Base-by-base conservation (phyloP, 2,797 vertebrate species). In the Microctenopoma lineatum region DNA sequence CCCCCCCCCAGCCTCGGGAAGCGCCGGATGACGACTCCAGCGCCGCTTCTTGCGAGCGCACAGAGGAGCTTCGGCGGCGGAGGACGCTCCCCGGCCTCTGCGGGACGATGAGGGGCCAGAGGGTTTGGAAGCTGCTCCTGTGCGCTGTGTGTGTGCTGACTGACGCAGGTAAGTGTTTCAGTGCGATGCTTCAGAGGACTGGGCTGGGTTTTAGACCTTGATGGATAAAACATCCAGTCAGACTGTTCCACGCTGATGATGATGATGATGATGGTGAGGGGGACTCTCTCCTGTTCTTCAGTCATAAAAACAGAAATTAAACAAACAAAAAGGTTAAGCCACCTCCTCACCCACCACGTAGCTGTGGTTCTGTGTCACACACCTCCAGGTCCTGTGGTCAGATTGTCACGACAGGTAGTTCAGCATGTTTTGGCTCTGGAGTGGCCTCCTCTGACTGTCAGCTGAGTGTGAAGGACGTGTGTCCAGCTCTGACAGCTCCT, bases 91-190 rank as follows among this genome's bases (percentile, higher is more conserved):
- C 62, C 7, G 63, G 51, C 6, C 50, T 34, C 47, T 25, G 71
- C 61, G 8, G 51, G 60, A 88, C 58, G 16, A 88, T 91, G 90
- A 73, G 36, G 54, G 65, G 41, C 4, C 54, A 58, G 61, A n/a
- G 57, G 10, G 50, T 76, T 44, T 18, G 41, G 12, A 71, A 74
- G 32, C 81, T 86, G 71, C 66, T 89, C 0, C 59, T 52, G 15
- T 76, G 73, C 67, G 10, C 72, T 2, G 51, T 59, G 66, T 46
- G 84, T 42, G 27, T 76, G 0, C 70, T 81, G 38, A 58, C 68
- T 1, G 4, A 32, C 71, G 76, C 87, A 76, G 90, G 90, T 90
- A 82, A 68, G 85, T 7, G 9, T 18, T 18, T 21, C 4, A 10
- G 13, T 36, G 5, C 5, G 4, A 12, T 14, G 11, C 12, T 32